These are phyloP conservation scores for Drosophila cardini DNA, from an alignment of 1,140 invertebrate genomes.

Conservation along the genomic window DNA sequence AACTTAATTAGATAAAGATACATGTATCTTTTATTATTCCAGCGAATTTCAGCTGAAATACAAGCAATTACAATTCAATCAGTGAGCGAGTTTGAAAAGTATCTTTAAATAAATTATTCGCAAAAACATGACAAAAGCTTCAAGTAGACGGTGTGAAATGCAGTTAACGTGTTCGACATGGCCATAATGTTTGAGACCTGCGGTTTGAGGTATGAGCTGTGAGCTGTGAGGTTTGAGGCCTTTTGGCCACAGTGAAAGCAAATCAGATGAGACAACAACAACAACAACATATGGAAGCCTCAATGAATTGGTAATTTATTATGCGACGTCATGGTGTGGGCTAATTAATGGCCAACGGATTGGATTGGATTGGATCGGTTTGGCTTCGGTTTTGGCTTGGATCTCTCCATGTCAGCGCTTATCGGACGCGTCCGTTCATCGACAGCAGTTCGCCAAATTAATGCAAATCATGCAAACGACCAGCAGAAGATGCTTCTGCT, in stretches of 20 bases:
- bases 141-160: conserved; percentile 23
- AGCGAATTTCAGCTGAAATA: background rate
- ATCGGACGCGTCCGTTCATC: conserved; percentile 72
- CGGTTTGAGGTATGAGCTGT: background rate
- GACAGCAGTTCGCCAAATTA: conserved; percentile 81
- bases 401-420: conserved; percentile 78
- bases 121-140: conserved; percentile 3
- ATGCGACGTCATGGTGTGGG: conserved; percentile 76
- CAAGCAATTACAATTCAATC: conserved; percentile 11
- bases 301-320: conserved; percentile 81
- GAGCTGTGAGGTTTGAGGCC: background rate
- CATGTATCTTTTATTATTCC: too few species aligned
- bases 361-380: background rate
- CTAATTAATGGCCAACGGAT: conserved; percentile 77
- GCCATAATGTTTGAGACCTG: background rate
- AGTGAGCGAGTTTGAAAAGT: background rate
- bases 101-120: background rate
- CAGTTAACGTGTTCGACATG: conserved; percentile 54
- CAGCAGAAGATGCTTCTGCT: conserved; percentile 63
- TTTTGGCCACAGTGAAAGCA: conserved; percentile 40
- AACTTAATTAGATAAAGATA: conserved; percentile 1
- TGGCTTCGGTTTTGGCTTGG: conserved; percentile 7
- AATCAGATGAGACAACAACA: conserved; percentile 30
- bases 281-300: conserved; percentile 60
- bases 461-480: conserved; percentile 81